Base-by-base conservation (phyloP, 1,140 invertebrate species). In the Polyergus mexicanus region DNA sequence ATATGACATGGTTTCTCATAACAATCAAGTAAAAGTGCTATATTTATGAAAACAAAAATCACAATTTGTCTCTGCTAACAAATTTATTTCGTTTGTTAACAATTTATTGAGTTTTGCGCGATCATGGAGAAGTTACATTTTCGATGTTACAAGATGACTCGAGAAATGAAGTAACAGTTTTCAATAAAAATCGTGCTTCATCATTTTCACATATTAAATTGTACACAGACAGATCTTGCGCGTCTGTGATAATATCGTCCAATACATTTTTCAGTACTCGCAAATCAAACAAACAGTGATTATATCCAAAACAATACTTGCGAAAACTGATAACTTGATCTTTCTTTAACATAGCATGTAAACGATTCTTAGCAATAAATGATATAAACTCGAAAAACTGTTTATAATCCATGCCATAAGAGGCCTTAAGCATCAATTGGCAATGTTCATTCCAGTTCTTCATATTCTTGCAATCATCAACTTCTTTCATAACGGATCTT, bases 321-420 rank as follows among this genome's bases (percentile, higher is more conserved):
- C 92, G 89, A 78, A 94, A 94, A 54, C 89, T 92, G 44, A 86
- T 80, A 47, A 94, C 54, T 63, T 83, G 51, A 38, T 83, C 86
- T 60, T 90, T 86, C 11, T 92, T 84, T 60, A 88, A 88, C 41
- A 95, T 38, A 80, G 86, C 80, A 28, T 94, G 87, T 41, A 97
- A 91, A 87, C 97, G 94, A 89, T 94, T 95, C 54, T 94, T 80
- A 28, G 96, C 96, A 91, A 98, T 97, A 87, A 95, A 96, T 72
- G 95, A 94, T 65, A 98, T 90, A 90, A 98, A 96, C 60, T 96
- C 92, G 75, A 96, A 96, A 94, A 98, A 98, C 76, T 97, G 96
- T 69, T 92, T 89, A 94, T 97, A 98, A 94, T 99, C 96, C 92
- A 99, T 97, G 62, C 98, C 98, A 96, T 97, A 98, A 25, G 97